Evolutionary conservation across 2,888 invertebrate species (phyloP), one percentile per base, ranked within the genome.

Genomic region (Amphipoea lucens): DNA sequence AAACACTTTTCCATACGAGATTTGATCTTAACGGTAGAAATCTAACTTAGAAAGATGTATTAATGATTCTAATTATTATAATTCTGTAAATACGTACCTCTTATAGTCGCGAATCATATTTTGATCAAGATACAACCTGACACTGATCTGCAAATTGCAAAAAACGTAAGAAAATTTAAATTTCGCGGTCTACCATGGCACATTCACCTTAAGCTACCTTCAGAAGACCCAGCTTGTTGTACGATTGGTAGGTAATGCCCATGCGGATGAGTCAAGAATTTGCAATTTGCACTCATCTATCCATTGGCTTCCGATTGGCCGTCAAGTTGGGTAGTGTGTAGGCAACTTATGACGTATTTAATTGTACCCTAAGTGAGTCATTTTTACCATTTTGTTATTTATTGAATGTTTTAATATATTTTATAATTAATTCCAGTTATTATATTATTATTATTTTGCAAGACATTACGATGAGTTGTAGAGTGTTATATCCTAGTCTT

Each of bases 401-500:
- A 84, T 68, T 82, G 7, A 79, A 60, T 57, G 20, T 72, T 74
- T 74, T 73, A 80, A 78, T 81, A 75, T 83, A 75, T 81, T 81
- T 60, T 68, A 74, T 40, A 75, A 80, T 54, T 36, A 14, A 57
- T 74, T 78, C 70, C 75, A 75, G 36, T 78, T 84, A 74, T 79
- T 70, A 72, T 70, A 72, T 36, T 67, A 72, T 79, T 70, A 65
- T 70, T 83, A 12, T 78, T 84, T 67, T 76, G 71, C 79, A 82
- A 78, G 70, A 77, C 67, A 40, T 66, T 72, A 57, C 6, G n/a
- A 63, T 77, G 54, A 54, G 42, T 76, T 54, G 42, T 69, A 72
- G n/a, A 12, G 12, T 78, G 60, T 75, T 78, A 40, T 48, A 68
- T 82, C 74, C 82, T 87, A 82, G 78, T 88, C 73, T 89, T 85